Percentiles rank a stretch among this genome's conserved stretches.
phyloP scores from a whole-genome alignment of 2,888 invertebrate genomes.

The Laothoe populi region DNA sequence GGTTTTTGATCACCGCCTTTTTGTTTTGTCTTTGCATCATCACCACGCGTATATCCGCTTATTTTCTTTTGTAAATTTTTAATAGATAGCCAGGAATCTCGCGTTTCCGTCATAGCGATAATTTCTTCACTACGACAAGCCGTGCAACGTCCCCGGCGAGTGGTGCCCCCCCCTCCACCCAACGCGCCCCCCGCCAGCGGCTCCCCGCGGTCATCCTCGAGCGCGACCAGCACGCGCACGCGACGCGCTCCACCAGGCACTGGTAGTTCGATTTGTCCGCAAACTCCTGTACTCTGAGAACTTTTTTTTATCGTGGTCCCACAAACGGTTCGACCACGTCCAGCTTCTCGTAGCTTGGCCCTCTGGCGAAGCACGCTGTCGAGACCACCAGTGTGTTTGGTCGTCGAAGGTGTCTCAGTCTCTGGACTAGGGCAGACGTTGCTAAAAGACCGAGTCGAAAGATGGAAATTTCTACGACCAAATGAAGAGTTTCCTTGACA shows the following conservation, averaged over 20 bases:
- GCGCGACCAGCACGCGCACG: slow-evolving; percentile 40
- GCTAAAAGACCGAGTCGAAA: not conserved
- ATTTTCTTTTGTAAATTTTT: slow-evolving; percentile 43
- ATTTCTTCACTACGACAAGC: slow-evolving; percentile 1
- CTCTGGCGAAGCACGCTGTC: slow-evolving; percentile 33
- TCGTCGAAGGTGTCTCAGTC: not conserved
- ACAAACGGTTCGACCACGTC: slow-evolving; percentile 47
- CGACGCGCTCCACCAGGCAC: slow-evolving; percentile 43
- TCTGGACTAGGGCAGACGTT: no score
- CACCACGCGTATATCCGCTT: slow-evolving; percentile 26
- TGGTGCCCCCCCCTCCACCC: not conserved
- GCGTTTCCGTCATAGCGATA: slow-evolving; percentile 14
- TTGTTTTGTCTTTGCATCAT: not conserved
- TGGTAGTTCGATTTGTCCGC: slow-evolving; percentile 37
- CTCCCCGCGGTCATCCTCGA: slow-evolving; percentile 27
- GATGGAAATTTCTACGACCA: not conserved
- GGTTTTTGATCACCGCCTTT: not conserved
- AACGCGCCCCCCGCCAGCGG: not conserved
- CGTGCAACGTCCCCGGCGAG: slow-evolving; percentile 5
- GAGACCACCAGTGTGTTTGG: slow-evolving; percentile 14
- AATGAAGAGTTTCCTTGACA: not conserved
- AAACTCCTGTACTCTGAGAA: slow-evolving; percentile 26
- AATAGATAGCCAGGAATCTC: slow-evolving; percentile 43
- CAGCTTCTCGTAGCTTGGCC: slow-evolving; percentile 43
- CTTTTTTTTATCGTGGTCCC: not conserved